Percentiles rank a stretch among this genome's conserved stretches.
These are phyloP conservation scores for Drosophila maculinotata DNA, from an alignment of 2,888 invertebrate species.

Conservation along the genomic window DNA sequence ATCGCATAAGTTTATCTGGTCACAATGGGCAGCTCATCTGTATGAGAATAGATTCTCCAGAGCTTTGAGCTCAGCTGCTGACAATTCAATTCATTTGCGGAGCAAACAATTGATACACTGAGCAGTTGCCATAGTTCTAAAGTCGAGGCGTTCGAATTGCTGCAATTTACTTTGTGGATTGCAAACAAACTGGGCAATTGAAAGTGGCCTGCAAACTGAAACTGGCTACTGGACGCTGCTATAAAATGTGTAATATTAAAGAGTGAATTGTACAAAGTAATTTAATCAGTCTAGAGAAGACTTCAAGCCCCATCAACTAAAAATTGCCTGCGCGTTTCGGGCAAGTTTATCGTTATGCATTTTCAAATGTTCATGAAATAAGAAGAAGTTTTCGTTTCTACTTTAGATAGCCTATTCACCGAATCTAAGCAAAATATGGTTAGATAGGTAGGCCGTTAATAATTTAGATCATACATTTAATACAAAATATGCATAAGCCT, in stretches of 20 bases:
- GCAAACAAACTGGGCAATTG: slow-evolving; percentile 21
- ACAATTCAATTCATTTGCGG: slow-evolving; percentile 50
- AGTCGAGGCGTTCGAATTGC: slow-evolving; percentile 28
- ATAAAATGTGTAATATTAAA: background rate
- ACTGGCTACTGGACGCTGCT: background rate
- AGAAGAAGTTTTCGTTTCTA: too few relatives aligned
- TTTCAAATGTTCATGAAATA: too few relatives aligned
- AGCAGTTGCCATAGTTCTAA: slow-evolving; percentile 8
- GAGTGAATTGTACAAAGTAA: background rate
- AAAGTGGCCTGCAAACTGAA: slow-evolving; percentile 4
- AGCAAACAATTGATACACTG: slow-evolving; percentile 35
- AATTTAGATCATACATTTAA: too few relatives aligned
- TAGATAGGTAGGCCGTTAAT: too few relatives aligned
- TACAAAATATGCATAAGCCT: too few relatives aligned
- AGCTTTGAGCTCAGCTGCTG: slow-evolving; percentile 9
- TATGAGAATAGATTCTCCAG: slow-evolving; percentile 23
- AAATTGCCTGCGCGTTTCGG: too few relatives aligned
- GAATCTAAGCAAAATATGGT: too few relatives aligned
- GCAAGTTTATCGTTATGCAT: too few relatives aligned
- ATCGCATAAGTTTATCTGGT: slow-evolving; percentile 25
- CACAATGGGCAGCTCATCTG: slow-evolving; percentile 48
- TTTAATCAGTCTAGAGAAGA: too few relatives aligned
- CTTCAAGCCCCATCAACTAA: too few relatives aligned
- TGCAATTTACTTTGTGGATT: slow-evolving; percentile 33
- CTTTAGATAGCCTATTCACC: too few relatives aligned